Conservation (phyloP, 2,113 vertebrate species). For the Bombycilla garrulus region DNA sequence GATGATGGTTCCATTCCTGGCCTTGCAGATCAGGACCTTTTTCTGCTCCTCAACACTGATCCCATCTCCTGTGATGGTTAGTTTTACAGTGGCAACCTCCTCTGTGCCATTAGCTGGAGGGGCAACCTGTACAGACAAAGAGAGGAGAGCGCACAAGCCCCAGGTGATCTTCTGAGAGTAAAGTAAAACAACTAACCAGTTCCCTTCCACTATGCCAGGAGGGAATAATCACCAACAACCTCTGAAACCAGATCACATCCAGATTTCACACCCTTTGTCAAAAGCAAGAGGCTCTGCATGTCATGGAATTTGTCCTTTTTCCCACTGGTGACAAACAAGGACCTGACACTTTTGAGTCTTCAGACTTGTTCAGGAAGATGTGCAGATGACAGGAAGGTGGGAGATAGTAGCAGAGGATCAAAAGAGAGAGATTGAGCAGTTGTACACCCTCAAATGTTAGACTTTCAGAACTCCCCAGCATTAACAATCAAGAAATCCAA, state of each 20-base stretch:
- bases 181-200: background rate
- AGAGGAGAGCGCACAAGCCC: background rate
- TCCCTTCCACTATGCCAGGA: background rate
- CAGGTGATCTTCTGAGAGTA: background rate
- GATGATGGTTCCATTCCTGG: conserved; percentile 48
- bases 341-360: background rate
- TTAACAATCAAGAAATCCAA: background rate
- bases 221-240: background rate
- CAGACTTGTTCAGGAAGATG: background rate
- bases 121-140: conserved; percentile 33
- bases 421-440: background rate
- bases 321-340: background rate
- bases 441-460: background rate
- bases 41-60: conserved; percentile 55
- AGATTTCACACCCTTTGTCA: background rate
- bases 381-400: background rate
- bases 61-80: conserved; percentile 16
- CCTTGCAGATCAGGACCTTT: conserved; percentile 53
- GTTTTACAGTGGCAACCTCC: conserved; percentile 36
- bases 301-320: background rate
- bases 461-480: background rate
- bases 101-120: conserved; percentile 12
- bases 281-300: background rate
- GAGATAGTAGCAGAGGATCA: background rate
- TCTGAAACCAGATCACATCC: background rate